A percentile compares a stretch with the other conserved stretches of the same genome.
Evolutionary conservation across 2,888 invertebrate species (phyloP).

Genomic region (Melanargia galathea): DNA sequence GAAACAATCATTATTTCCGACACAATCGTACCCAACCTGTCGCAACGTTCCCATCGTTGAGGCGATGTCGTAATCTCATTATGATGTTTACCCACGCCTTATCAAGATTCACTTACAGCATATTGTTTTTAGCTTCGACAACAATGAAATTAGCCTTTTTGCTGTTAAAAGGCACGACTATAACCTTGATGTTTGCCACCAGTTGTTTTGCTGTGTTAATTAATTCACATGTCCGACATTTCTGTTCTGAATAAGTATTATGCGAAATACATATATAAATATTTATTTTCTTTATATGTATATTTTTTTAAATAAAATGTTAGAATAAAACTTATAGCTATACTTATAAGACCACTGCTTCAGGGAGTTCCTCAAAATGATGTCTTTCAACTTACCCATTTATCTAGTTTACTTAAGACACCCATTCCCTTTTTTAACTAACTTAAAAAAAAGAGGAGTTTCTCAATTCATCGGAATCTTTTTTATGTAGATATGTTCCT

Average conservation of each 20-base stretch:
- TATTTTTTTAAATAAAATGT: no score
- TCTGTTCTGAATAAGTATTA: constrained; percentile 8
- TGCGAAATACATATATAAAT: no score
- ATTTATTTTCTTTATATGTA: no score
- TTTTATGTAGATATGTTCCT: no score
- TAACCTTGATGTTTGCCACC: constrained; percentile 33
- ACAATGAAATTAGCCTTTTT: constrained; percentile 38
- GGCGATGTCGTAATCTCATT: constrained; percentile 72
- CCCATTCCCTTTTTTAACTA: no score
- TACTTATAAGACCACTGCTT: no score
- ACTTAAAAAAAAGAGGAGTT: no score
- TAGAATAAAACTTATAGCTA: no score
- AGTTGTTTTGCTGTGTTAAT: constrained; percentile 10
- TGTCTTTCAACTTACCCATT: no score
- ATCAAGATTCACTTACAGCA: constrained; percentile 57
- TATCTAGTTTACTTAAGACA: no score
- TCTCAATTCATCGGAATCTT: no score
- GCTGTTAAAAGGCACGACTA: constrained; percentile 22
- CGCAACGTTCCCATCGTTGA: constrained; percentile 71
- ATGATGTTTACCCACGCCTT: constrained; percentile 68
- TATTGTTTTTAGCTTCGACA: constrained; percentile 40
- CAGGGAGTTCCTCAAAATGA: no score
- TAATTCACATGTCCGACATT: constrained; percentile 15
- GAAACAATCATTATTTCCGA: constrained; percentile 40
- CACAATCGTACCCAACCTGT: constrained; percentile 44